Conservation (phyloP, 2,113 vertebrate genomes). For the pig (Sus scrofa) region DNA sequence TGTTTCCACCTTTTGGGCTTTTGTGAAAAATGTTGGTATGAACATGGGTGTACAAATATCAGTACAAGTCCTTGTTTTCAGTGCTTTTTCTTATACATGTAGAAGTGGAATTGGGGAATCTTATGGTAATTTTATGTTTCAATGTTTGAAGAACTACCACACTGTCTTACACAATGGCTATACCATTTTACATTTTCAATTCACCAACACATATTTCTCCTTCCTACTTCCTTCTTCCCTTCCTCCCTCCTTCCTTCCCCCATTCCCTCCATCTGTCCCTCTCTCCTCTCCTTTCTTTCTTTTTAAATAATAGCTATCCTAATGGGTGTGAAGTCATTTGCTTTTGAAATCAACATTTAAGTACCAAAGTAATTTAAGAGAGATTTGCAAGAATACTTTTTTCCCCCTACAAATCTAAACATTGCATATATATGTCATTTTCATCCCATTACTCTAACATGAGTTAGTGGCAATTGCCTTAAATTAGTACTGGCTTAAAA, state of each 20-base stretch:
- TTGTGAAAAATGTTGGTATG: not conserved
- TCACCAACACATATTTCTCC: not conserved
- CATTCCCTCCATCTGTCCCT: too few relatives aligned
- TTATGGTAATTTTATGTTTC: too few relatives aligned
- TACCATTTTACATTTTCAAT: too few relatives aligned
- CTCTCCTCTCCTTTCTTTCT: too few relatives aligned
- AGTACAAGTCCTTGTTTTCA: not conserved
- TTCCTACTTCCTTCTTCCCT: not conserved
- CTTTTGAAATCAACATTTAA: slow-evolving; percentile 18
- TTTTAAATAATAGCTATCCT: not conserved
- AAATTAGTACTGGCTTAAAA: not conserved
- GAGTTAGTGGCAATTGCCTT: not conserved
- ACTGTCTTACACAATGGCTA: too few relatives aligned
- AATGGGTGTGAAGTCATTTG: not conserved
- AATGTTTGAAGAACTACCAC: too few relatives aligned
- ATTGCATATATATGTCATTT: not conserved
- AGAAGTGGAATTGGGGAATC: too few relatives aligned
- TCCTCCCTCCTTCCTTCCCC: not conserved
- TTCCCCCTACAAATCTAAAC: not conserved
- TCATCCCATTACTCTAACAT: not conserved
- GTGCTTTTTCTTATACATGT: too few relatives aligned
- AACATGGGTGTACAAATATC: not conserved
- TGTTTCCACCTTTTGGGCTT: not conserved
- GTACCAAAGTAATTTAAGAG: not conserved
- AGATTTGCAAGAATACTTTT: not conserved